Base-by-base conservation (phyloP, 1,140 invertebrate genomes). In the Heliconius nattereri region DNA sequence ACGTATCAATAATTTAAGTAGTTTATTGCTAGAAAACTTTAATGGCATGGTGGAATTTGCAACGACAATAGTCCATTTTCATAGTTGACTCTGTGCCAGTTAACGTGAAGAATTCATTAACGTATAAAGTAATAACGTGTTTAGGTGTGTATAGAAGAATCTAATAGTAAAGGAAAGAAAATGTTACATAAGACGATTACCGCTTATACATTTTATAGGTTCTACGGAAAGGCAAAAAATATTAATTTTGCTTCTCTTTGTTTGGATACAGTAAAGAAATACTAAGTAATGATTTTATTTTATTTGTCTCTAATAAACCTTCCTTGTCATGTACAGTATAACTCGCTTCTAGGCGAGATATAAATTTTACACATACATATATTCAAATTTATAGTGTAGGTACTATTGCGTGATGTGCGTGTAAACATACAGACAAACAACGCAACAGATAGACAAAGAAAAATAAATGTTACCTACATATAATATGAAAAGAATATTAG, bases 11-110 rank as follows among this genome's bases (percentile, higher is more conserved):
- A 35, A 71, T 32, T 71, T 71, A 71, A 71, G 6, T 71, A 37
- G 35, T 72, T 72, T 11, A 37, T 72, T 72, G 7, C 19, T 40
- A 40, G 32, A 37, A 72, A 72, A 16, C 35, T 13, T 37, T 72
- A 37, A 16, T 23, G 26, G 23, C 11, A 66, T 7, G 3, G 6
- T 29, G 26, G 11, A 40, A 35, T n/a, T 19, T 29, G 19, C 0
- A 60, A 70, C 40, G n/a, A 76, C 75, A 23, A 71, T 32, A n/a
- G 37, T 32, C 66, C 35, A 66, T 74, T 74, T 70, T 74, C 40
- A 70, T 73, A 70, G 6, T 78, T 78, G 72, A 74, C 40, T 71
- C 11, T 40, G 20, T 74, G 54, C 72, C 72, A 45, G 40, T 6
- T 78, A 78, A 60, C 20, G 52, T 9, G 52, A n/a, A 54, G 52